These are phyloP conservation scores for Spodoptera frugiperda DNA, from an alignment of 1,140 invertebrate species.

Conservation along the genomic window DNA sequence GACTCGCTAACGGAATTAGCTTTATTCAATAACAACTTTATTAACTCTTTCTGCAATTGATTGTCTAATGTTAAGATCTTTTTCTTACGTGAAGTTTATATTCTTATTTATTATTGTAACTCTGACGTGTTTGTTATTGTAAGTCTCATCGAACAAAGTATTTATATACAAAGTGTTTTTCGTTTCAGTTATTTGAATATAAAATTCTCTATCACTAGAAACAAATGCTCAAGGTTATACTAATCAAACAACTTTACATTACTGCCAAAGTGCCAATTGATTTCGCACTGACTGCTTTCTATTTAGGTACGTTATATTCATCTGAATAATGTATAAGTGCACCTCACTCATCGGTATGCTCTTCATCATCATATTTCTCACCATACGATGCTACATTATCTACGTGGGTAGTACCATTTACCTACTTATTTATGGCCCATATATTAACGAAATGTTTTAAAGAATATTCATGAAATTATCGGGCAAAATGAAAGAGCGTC, in stretches of 20 bases:
- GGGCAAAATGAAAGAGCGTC: neutral
- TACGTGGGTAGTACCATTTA: constrained; percentile 19
- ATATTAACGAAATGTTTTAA: constrained; percentile 13
- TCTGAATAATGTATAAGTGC: constrained; percentile 1
- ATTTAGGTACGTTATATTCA: neutral
- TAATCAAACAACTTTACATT: constrained; percentile 4
- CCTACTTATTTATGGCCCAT: constrained; percentile 20
- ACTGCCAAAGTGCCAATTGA: neutral
- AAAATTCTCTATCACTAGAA: neutral
- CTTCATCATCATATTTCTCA: neutral
- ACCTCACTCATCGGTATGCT: neutral
- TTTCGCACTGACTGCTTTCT: constrained; percentile 3
- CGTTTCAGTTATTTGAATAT: neutral
- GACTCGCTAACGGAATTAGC: no score
- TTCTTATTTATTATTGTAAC: no score
- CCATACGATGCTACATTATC: constrained; percentile 1
- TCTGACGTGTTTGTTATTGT: no score
- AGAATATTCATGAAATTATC: constrained; percentile 1
- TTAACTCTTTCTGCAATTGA: no score
- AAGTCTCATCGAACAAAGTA: no score
- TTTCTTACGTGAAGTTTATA: no score
- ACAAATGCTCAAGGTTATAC: neutral
- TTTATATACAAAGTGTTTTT: no score
- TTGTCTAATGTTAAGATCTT: no score
- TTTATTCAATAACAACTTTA: no score